A percentile compares a stretch with the other conserved stretches of the same genome.
Conservation (phyloP, 2,113 vertebrate genomes). For the Arvicanthis niloticus region DNA sequence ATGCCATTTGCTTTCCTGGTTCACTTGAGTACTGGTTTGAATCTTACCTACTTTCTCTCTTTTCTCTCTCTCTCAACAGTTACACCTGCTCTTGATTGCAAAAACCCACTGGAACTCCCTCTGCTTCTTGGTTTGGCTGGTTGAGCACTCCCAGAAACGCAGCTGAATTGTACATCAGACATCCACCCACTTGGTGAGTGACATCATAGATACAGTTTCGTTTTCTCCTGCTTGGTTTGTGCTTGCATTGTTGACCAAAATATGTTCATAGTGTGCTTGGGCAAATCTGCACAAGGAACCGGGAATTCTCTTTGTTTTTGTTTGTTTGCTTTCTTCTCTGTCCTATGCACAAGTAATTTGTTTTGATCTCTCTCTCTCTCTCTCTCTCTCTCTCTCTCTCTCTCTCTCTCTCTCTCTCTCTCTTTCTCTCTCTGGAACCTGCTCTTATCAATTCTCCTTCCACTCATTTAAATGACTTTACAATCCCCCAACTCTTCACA, state of each 20-base stretch:
- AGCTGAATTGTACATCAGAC: not conserved
- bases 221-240: slow-evolving; percentile 59
- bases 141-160: not conserved
- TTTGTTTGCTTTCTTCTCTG: not conserved
- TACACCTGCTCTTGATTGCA: slow-evolving; percentile 33
- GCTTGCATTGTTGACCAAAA: slow-evolving; percentile 67
- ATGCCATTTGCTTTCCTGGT: not conserved
- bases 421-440: slow-evolving; percentile 69
- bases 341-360: slow-evolving; percentile 76
- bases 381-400: slow-evolving; percentile 71
- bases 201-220: slow-evolving; percentile 8
- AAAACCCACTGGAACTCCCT: not conserved
- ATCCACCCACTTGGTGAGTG: slow-evolving; percentile 82
- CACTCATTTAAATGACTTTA: slow-evolving; percentile 53
- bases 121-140: slow-evolving; percentile 57
- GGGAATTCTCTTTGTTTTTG: not conserved
- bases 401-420: slow-evolving; percentile 76
- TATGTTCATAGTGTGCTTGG: slow-evolving; percentile 67
- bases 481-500: not conserved
- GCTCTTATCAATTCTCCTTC: slow-evolving; percentile 65
- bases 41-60: slow-evolving; percentile 20
- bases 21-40: not conserved
- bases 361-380: slow-evolving; percentile 70
- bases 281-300: slow-evolving; percentile 70
- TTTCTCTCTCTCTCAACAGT: slow-evolving; percentile 75